Percentiles rank a stretch among this genome's conserved stretches.
Evolutionary conservation across 2,888 invertebrate species (phyloP).

Genomic region (Myopa testacea): DNA sequence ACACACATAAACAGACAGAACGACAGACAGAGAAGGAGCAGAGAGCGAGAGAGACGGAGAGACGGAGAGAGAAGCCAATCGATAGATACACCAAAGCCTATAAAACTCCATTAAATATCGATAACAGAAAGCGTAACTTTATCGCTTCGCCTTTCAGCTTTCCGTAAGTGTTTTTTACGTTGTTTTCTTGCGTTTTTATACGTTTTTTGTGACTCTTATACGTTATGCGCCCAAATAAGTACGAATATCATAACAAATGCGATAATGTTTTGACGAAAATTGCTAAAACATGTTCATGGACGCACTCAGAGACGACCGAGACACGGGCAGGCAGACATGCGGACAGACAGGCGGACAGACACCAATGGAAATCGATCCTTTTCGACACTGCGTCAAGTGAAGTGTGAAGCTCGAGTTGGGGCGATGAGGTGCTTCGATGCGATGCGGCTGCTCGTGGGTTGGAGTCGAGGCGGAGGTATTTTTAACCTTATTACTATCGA

Average conservation of each 20-base stretch:
- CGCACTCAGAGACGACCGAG: background rate
- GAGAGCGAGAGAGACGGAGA: background rate
- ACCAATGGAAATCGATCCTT: conserved; percentile 29
- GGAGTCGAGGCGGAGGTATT: conserved; percentile 1
- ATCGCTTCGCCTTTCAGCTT: conserved; percentile 13
- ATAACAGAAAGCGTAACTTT: conserved; percentile 18
- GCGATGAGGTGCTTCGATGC: background rate
- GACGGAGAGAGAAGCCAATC: background rate
- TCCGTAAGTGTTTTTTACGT: background rate
- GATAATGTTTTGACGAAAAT: conserved; percentile 5
- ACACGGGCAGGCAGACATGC: background rate
- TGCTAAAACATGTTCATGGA: background rate
- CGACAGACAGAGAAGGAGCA: background rate
- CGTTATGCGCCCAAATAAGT: background rate
- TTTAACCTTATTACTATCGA: background rate
- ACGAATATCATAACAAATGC: conserved; percentile 4
- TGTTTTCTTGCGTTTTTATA: background rate
- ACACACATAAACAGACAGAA: background rate
- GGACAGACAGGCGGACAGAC: background rate
- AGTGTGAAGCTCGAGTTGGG: conserved; percentile 24
- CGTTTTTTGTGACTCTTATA: background rate
- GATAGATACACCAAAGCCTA: background rate
- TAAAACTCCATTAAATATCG: conserved; percentile 8
- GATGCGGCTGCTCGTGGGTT: background rate
- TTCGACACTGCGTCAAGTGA: conserved; percentile 29